Base-by-base conservation (phyloP, 2,113 vertebrate species). In the Hystrix cristata region DNA sequence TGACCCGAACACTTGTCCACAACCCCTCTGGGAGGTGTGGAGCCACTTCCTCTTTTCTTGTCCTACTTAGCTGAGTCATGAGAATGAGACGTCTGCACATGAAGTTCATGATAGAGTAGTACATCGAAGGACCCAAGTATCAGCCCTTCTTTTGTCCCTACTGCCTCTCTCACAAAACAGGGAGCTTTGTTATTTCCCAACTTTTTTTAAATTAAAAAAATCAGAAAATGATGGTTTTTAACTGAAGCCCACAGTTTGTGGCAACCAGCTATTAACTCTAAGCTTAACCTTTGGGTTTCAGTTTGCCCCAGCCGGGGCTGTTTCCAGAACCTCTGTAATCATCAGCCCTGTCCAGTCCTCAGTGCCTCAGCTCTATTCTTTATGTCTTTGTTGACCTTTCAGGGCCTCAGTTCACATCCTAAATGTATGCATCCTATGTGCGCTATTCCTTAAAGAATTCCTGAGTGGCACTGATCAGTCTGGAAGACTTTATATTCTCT, bases 191-290 rank as follows among this genome's bases (percentile, higher is more conserved):
- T 74, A 78, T 53, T 86, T 84, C 57, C 67, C 79, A 91, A 19
- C 9, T 2, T 69, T 53, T 95, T 64, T 27, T 29, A 64, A 64
- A 29, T 60, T 71, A 43, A 89, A 53, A 92, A 85, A 78, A 60
- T 69, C 59, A 76, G 19, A 85, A 93, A 89, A n/a, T 76, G n/a
- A 82, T 90, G 4, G 3, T 59, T 88, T 95, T 88, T 65, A 84
- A 93, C 18, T 69, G 29, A 51, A 91, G 38, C n/a, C 51, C 19
- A 3, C 16, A 51, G 11, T 67, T 51, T 7, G 69, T 69, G 34
- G 48, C 34, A 71, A 60, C 59, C 13, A 59, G 15, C 1, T 43
- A 76, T 34, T 55, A 74, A 34, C 19, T 80, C 46, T 51, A 43
- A 8, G 6, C 31, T 88, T 65, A 21, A 21, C 38, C 12, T 82